phyloP scores from a whole-genome alignment of 2,113 vertebrate genomes.

The Etia nguti region DNA sequence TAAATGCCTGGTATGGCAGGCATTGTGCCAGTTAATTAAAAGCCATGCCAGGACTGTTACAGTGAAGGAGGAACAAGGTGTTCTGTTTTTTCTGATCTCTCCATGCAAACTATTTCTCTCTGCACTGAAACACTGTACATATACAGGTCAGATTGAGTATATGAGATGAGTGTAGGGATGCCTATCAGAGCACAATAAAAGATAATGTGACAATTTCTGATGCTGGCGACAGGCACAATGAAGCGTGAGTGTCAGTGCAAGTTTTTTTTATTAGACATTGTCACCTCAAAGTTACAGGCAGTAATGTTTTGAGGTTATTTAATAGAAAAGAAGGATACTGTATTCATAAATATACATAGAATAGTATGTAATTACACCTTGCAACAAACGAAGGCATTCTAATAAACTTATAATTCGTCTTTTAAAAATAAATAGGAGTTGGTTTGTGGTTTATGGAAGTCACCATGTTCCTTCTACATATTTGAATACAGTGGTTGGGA shows the following conservation, averaged over 20 bases:
- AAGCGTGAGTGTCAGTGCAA: background rate
- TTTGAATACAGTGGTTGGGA: background rate
- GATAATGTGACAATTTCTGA: background rate
- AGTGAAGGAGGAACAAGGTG: slow-evolving; percentile 47
- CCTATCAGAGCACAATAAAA: background rate
- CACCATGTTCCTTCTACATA: accelerated
- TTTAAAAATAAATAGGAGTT: background rate
- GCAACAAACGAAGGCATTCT: background rate
- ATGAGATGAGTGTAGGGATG: background rate
- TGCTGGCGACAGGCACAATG: background rate
- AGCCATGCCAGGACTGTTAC: slow-evolving; percentile 41
- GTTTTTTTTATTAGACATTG: background rate
- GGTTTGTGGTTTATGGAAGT: background rate
- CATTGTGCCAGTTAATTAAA: slow-evolving; percentile 62
- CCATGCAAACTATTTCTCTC: background rate
- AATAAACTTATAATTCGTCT: background rate
- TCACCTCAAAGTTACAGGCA: background rate
- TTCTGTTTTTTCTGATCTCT: slow-evolving; percentile 44
- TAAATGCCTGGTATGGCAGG: slow-evolving; percentile 44
- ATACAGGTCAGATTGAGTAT: background rate
- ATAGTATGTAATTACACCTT: background rate
- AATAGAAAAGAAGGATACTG: background rate
- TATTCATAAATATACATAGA: background rate
- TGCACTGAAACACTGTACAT: background rate
- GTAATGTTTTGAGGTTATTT: background rate